A percentile compares a stretch with the other conserved stretches of the same genome.
Conservation (phyloP, 1,140 invertebrate genomes). For the Lasaia peninsularis region DNA sequence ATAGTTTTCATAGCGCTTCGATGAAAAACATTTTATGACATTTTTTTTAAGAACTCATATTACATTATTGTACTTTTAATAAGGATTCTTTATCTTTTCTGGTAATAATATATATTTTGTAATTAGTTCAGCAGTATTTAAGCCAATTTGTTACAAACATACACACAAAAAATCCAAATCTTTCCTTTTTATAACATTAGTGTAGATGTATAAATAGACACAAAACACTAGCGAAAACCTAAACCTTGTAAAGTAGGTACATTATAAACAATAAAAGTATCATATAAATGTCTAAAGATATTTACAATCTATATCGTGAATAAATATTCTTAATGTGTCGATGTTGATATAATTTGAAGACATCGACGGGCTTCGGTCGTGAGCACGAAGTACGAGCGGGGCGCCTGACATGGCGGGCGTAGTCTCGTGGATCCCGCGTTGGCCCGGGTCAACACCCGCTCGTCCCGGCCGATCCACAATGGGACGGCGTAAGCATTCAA, state of each 20-base stretch:
- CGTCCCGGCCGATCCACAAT: constrained; percentile 46
- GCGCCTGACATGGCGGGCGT: constrained; percentile 22
- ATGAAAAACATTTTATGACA: too few species aligned
- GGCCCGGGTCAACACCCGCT: constrained; percentile 61
- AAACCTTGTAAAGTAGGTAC: neutral
- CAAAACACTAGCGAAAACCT: too few species aligned
- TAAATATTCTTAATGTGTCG: constrained; percentile 35
- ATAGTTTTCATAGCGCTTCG: too few species aligned
- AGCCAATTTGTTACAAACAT: too few species aligned
- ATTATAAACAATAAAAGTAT: neutral
- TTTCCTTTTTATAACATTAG: too few species aligned
- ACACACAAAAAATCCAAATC: too few species aligned
- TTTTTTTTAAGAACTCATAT: too few species aligned
- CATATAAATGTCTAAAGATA: neutral
- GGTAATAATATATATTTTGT: too few species aligned
- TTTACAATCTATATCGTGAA: constrained; percentile 21
- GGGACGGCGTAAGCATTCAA: constrained; percentile 29
- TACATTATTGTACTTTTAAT: too few species aligned
- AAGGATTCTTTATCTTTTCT: too few species aligned
- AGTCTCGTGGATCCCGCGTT: constrained; percentile 18
- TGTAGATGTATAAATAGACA: too few species aligned
- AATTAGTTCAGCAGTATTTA: too few species aligned
- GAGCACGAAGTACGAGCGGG: constrained; percentile 26
- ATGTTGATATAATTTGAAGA: constrained; percentile 30
- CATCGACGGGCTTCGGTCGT: constrained; percentile 32